These are phyloP conservation scores for Himalopsyche tibetana DNA, from an alignment of 2,888 invertebrate species.

Conservation along the genomic window DNA sequence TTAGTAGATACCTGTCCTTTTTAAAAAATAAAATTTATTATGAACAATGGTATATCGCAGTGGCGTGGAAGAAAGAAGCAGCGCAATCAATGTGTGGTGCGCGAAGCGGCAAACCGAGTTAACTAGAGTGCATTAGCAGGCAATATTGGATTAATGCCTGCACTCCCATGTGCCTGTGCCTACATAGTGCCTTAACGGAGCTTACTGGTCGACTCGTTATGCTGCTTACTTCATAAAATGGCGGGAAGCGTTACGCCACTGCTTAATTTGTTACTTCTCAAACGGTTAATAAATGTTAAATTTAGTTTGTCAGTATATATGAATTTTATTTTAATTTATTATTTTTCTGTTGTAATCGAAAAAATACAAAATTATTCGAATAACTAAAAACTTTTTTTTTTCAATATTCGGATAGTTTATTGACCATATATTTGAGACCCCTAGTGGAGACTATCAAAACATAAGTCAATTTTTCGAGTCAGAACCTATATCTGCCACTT, in stretches of 20 bases:
- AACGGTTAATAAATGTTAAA: not conserved
- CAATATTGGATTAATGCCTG: conserved; percentile 64
- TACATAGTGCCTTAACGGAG: not conserved
- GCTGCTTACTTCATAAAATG: conserved; percentile 38
- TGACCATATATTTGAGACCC: no score
- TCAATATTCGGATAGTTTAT: no score
- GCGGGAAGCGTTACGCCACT: conserved; percentile 46
- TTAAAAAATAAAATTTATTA: no score
- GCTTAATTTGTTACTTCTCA: conserved; percentile 37
- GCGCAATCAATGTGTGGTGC: conserved; percentile 36
- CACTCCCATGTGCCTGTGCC: conserved; percentile 39
- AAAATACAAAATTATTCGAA: no score
- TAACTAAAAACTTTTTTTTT: no score
- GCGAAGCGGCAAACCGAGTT: conserved; percentile 60
- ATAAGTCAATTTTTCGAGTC: no score
- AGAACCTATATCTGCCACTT: no score
- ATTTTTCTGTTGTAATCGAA: no score
- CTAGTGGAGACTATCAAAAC: no score
- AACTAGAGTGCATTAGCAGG: conserved; percentile 63
- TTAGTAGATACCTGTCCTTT: no score
- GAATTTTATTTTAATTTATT: no score
- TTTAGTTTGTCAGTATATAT: no score
- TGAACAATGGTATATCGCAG: not conserved
- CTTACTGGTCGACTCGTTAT: conserved; percentile 18
- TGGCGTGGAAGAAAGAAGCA: conserved; percentile 28